Base-by-base conservation (phyloP, 2,888 invertebrate species). In the Chouioia cunea region DNA sequence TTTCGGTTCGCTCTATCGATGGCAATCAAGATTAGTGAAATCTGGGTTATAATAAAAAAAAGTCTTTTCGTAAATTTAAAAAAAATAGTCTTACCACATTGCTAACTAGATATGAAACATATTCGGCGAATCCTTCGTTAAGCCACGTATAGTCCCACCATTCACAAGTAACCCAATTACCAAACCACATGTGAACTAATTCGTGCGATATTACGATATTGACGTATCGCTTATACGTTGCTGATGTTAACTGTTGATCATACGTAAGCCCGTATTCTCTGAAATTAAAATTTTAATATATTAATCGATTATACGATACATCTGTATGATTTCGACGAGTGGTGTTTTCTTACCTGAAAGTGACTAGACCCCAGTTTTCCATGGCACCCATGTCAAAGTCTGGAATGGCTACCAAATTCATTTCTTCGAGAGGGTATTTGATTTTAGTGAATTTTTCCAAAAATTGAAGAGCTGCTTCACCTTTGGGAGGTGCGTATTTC, bases 101-200 rank as follows among this genome's bases (percentile, higher is more conserved):
- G 8, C 77, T 72, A 10, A 74, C 63, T 15, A 84, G 68, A 75
- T 86, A 87, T 75, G 88, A 86, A 36, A 89, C 82, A 76, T 87
- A 89, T 50, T 85, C 80, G 4, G 93, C 93, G 81, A 94, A 93
- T 0, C 93, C 93, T 84, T 92, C 92, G 77, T 91, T 91, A 15
- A 93, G 86, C 92, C 92, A 93, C 4, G 90, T 84, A 75, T 90
- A 90, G n/a, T 89, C 88, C 92, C 92, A 92, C 91, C 91, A 91
- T 16, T 86, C 84, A 86, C 90, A 90, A 0, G 91, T 91, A 70
- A 92, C 91, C 15, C 92, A 85, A 86, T 92, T 90, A 0, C 93
- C 93, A 82, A 92, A 92, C 92, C 93, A 93, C 86, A 92, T 93
- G 81, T 93, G 93, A 0, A 92, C 90, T 12, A 94, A 81, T 79